phyloP scores from a whole-genome alignment of 2,113 vertebrate species.

The Sarotherodon lohbergeri region DNA sequence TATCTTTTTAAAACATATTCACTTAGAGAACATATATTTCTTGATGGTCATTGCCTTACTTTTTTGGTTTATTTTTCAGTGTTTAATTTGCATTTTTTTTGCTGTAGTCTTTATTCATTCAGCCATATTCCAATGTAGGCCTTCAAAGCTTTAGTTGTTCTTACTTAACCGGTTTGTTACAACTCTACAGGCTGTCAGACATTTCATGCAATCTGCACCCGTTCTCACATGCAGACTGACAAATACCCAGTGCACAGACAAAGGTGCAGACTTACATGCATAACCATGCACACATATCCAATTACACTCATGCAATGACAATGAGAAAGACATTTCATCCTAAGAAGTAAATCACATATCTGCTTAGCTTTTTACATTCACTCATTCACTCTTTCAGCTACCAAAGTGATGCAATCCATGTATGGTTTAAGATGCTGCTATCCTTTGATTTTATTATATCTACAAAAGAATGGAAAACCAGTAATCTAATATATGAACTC shows the following conservation, averaged over 20 bases:
- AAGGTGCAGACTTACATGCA: neutral
- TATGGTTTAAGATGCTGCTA: slow-evolving; percentile 79
- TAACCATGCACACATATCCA: neutral
- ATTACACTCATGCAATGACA: slow-evolving; percentile 42
- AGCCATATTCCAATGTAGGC: slow-evolving; percentile 68
- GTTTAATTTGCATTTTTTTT: slow-evolving; percentile 43
- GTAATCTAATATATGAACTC: slow-evolving; percentile 72
- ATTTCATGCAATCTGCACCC: neutral
- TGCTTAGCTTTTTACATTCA: slow-evolving; percentile 51
- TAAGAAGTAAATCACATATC: slow-evolving; percentile 43
- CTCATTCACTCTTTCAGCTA: slow-evolving; percentile 64
- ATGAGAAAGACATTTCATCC: slow-evolving; percentile 42
- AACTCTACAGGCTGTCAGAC: slow-evolving; percentile 32
- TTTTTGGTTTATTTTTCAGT: slow-evolving; percentile 71
- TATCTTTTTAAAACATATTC: slow-evolving; percentile 74
- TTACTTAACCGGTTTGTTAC: slow-evolving; percentile 31
- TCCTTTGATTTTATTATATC: slow-evolving; percentile 73
- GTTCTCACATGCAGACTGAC: slow-evolving; percentile 6
- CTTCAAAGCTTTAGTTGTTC: slow-evolving; percentile 64
- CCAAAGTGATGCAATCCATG: slow-evolving; percentile 75
- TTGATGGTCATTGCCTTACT: slow-evolving; percentile 74
- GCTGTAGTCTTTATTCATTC: slow-evolving; percentile 56
- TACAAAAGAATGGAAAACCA: slow-evolving; percentile 67
- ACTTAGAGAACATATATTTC: slow-evolving; percentile 73
- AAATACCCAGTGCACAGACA: neutral